These are phyloP conservation scores for Mobula birostris DNA, from an alignment of 2,113 vertebrate species.

Conservation along the genomic window DNA sequence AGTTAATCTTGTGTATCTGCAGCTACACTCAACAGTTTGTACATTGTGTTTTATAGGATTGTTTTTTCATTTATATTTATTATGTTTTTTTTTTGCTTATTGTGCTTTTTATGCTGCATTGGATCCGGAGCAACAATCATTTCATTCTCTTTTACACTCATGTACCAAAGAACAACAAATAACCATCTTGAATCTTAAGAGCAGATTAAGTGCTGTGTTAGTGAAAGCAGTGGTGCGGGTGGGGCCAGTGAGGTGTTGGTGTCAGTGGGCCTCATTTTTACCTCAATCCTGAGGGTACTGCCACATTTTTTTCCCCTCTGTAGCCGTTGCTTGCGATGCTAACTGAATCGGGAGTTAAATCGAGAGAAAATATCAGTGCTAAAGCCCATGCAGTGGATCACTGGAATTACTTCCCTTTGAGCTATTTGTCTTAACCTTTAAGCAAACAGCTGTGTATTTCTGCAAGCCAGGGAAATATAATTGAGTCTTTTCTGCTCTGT, in stretches of 20 bases:
- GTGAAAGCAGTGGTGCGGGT: background rate
- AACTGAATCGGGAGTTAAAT: background rate
- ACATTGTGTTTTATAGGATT: too few species aligned
- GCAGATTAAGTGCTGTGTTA: background rate
- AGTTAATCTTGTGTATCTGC: too few species aligned
- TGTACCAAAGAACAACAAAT: too few species aligned
- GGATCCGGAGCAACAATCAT: too few species aligned
- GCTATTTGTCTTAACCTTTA: background rate
- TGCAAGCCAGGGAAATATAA: background rate
- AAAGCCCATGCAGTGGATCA: background rate
- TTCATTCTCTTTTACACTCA: too few species aligned
- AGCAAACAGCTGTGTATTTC: background rate
- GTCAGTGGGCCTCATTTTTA: background rate
- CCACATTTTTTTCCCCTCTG: too few species aligned
- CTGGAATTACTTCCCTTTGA: background rate
- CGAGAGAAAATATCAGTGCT: background rate
- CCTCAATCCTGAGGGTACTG: background rate
- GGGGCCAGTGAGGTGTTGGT: background rate
- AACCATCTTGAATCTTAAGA: too few species aligned
- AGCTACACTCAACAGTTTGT: too few species aligned
- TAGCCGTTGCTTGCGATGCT: background rate
- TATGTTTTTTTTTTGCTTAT: too few species aligned
- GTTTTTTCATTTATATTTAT: too few species aligned
- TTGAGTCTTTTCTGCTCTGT: background rate
- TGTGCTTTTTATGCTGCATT: too few species aligned